Percentiles rank a stretch among this genome's conserved stretches.
Evolutionary conservation across 2,113 vertebrate genomes (phyloP).

Genomic region (Amia ocellicauda): DNA sequence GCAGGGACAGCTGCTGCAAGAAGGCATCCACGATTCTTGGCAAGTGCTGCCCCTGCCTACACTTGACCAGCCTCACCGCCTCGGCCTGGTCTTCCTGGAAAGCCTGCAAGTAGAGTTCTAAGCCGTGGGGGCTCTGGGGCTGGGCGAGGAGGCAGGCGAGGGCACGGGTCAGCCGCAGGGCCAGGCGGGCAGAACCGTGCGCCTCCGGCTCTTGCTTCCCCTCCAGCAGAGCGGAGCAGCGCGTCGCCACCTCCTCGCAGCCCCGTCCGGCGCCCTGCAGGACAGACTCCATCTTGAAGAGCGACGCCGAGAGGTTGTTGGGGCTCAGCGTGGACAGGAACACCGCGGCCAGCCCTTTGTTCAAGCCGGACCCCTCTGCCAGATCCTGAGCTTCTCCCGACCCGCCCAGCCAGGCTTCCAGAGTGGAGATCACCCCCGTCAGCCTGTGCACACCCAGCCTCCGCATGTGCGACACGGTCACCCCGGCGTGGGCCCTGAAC

Average conservation of each 20-base stretch:
- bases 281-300: constrained; percentile 73
- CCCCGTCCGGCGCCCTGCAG: constrained; percentile 56
- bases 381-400: constrained; percentile 36
- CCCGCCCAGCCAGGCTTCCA: constrained; percentile 75
- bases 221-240: constrained; percentile 65
- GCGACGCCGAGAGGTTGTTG: constrained; percentile 61
- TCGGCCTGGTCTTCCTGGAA: constrained; percentile 54
- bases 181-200: constrained; percentile 39
- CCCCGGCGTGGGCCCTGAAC: constrained; percentile 71
- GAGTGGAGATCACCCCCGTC: constrained; percentile 50
- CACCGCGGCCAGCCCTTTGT: constrained; percentile 65
- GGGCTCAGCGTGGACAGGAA: constrained; percentile 80
- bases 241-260: constrained; percentile 62
- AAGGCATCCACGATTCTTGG: constrained; percentile 62
- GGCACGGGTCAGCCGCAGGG: constrained; percentile 69
- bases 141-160: constrained; percentile 73
- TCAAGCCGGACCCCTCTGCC: constrained; percentile 49
- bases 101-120: constrained; percentile 71
- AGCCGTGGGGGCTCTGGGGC: constrained; percentile 34
- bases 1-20: constrained; percentile 38
- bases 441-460: constrained; percentile 43
- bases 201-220: constrained; percentile 33
- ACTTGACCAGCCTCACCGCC: constrained; percentile 55
- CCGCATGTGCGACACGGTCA: constrained; percentile 58
- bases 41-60: constrained; percentile 71